phyloP scores from a whole-genome alignment of 2,797 vertebrate species.

The Chelon labrosus region DNA sequence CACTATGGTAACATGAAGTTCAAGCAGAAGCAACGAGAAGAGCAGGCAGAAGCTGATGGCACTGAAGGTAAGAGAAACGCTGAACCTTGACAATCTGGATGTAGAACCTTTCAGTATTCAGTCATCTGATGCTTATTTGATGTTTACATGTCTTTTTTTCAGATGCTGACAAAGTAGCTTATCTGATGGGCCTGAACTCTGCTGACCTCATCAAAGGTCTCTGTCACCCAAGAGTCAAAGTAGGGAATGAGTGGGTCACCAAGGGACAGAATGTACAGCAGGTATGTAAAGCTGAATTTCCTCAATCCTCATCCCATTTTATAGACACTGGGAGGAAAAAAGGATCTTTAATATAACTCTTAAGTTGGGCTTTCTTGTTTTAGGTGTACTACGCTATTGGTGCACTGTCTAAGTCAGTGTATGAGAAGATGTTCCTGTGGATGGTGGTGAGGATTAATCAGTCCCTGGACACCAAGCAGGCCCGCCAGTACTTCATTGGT shows the following conservation, averaged over 20 bases:
- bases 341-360: neutral
- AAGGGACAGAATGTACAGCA: constrained; percentile 92
- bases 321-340: neutral
- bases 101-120: neutral
- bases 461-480: constrained; percentile 89
- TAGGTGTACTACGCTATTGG: constrained; percentile 86
- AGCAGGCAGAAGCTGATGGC: constrained; percentile 93
- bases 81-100: constrained; percentile 72
- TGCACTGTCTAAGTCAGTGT: constrained; percentile 87
- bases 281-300: constrained; percentile 65
- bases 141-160: neutral
- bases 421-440: constrained; percentile 92
- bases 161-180: constrained; percentile 81
- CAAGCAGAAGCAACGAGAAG: constrained; percentile 91
- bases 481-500: constrained; percentile 89
- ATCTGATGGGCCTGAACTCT: constrained; percentile 93
- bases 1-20: constrained; percentile 96
- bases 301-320: neutral
- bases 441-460: constrained; percentile 92
- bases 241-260: constrained; percentile 93
- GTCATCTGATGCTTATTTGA: neutral
- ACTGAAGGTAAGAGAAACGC: constrained; percentile 84
- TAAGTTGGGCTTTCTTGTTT: neutral
- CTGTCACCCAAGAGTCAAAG: constrained; percentile 92
- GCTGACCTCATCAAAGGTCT: constrained; percentile 92